These are phyloP conservation scores for Trachelipus rathkii DNA, from an alignment of 1,140 invertebrate species.

Conservation along the genomic window DNA sequence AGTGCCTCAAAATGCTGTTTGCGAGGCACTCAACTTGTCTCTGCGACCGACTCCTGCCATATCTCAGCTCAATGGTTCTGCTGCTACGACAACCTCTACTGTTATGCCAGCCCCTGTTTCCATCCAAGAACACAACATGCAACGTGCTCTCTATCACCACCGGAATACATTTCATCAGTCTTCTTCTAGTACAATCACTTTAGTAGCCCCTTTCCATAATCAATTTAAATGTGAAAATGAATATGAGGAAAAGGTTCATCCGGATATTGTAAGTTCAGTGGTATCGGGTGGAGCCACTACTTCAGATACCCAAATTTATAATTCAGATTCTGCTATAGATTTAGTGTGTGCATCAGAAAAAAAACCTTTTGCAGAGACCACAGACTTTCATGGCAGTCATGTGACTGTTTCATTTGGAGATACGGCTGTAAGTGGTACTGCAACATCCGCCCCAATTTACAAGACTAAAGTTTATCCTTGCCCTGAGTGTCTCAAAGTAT, in stretches of 20 bases:
- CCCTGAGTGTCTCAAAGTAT: constrained; percentile 47
- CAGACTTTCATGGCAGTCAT: constrained; percentile 21
- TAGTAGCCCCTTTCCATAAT: background rate
- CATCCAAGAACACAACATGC: background rate
- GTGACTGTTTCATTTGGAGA: constrained; percentile 17
- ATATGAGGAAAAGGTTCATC: background rate
- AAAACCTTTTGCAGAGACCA: constrained; percentile 18
- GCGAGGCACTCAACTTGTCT: constrained; percentile 31
- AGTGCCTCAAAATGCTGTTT: constrained; percentile 25
- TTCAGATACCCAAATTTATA: constrained; percentile 5
- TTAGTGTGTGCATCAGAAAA: background rate
- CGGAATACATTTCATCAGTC: background rate
- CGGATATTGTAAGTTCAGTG: background rate
- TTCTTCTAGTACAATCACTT: background rate
- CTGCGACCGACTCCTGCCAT: constrained; percentile 18
- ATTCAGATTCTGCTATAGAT: background rate
- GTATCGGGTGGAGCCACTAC: background rate
- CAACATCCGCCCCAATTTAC: constrained; percentile 32
- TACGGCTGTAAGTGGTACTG: constrained; percentile 25
- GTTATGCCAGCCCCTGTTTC: background rate
- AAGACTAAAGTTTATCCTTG: constrained; percentile 46
- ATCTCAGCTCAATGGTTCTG: background rate
- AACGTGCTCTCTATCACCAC: background rate
- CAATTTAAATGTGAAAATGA: constrained; percentile 6
- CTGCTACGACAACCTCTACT: background rate